These are phyloP conservation scores for Andrena marginata DNA, from an alignment of 2,888 invertebrate species.

Conservation along the genomic window DNA sequence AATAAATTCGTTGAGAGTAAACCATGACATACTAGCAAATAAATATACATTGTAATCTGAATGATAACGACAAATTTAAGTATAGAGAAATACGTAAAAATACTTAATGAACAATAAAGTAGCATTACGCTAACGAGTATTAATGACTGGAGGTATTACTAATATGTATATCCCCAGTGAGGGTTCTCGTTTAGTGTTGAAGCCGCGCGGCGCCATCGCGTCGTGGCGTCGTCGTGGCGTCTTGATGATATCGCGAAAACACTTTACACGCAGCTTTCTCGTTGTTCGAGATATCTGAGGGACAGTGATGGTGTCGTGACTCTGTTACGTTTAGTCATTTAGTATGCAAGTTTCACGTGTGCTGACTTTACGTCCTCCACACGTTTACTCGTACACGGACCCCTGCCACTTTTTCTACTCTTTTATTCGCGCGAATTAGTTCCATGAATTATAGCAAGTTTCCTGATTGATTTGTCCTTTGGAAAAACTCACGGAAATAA, in stretches of 20 bases:
- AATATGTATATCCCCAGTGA: neutral
- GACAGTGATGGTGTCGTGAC: constrained; percentile 39
- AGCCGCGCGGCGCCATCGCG: neutral
- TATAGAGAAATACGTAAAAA: neutral
- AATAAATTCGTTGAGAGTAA: too few species aligned
- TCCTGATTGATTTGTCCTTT: constrained; percentile 5
- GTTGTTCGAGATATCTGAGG: constrained; percentile 30
- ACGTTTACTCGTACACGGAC: neutral
- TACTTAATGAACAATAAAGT: neutral
- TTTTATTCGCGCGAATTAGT: neutral
- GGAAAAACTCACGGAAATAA: neutral
- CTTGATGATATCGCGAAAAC: constrained; percentile 41
- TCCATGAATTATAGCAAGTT: neutral
- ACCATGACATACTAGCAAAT: too few species aligned
- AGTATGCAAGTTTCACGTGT: constrained; percentile 39
- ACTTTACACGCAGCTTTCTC: constrained; percentile 50
- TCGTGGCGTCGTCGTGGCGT: constrained; percentile 48
- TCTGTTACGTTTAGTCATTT: constrained; percentile 23
- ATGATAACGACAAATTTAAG: neutral
- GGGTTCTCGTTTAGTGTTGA: constrained; percentile 31
- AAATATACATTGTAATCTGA: neutral
- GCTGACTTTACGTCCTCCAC: neutral
- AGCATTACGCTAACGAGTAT: constrained; percentile 5
- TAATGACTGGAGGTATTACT: constrained; percentile 14
- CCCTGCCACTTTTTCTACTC: neutral